Percentiles rank a stretch among this genome's conserved stretches.
phyloP scores from a whole-genome alignment of 2,113 vertebrate genomes.

The Piaya cayana region DNA sequence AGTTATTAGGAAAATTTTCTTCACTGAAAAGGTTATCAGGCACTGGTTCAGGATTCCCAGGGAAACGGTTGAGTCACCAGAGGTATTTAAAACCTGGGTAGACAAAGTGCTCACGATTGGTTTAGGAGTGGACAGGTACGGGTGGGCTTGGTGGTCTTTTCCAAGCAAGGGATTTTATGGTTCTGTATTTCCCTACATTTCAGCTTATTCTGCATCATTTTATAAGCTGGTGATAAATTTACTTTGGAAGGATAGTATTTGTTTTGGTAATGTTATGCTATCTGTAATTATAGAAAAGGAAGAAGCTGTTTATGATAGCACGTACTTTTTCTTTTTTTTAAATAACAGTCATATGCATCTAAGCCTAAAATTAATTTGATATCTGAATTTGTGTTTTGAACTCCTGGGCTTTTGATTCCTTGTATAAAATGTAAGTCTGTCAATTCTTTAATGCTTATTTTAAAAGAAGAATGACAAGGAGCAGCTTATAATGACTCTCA shows the following conservation, averaged over 20 bases:
- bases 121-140: too few species aligned
- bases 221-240: not conserved
- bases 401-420: not conserved
- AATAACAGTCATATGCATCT: not conserved
- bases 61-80: too few species aligned
- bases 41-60: too few species aligned
- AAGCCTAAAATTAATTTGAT: not conserved
- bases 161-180: too few species aligned
- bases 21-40: too few species aligned
- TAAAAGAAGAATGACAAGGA: not conserved
- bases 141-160: too few species aligned
- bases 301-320: not conserved
- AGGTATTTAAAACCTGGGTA: too few species aligned
- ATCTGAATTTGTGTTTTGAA: not conserved
- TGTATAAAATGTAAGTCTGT: not conserved
- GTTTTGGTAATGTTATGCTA: not conserved
- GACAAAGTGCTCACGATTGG: too few species aligned
- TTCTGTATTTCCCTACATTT: not conserved
- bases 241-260: not conserved
- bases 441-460: not conserved
- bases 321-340: not conserved
- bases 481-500: constrained; percentile 24
- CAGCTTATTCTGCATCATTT: not conserved
- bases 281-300: not conserved
- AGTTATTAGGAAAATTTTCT: too few species aligned